Conservation (phyloP, 2,113 vertebrate species). For the Podocnemis expansa region DNA sequence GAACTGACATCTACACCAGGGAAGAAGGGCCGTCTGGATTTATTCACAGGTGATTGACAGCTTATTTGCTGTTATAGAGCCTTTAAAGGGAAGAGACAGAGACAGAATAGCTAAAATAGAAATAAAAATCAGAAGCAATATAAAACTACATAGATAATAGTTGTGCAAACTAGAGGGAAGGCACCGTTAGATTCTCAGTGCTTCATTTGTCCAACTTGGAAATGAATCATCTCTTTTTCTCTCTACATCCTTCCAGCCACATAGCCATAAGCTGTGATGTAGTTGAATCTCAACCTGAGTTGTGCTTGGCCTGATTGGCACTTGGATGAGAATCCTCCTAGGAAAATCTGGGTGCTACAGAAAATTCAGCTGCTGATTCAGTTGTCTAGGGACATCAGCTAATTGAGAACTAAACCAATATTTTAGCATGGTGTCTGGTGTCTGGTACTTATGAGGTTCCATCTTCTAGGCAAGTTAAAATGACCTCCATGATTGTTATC, state of each 20-base stretch:
- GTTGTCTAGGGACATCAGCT: neutral
- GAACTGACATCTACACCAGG: neutral
- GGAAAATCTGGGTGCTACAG: neutral
- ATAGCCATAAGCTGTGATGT: neutral
- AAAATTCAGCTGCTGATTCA: accelerated
- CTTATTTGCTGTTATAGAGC: accelerated
- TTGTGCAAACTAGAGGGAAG: neutral
- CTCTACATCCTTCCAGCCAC: neutral
- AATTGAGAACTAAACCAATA: neutral
- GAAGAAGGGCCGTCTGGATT: neutral
- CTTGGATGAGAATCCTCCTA: neutral
- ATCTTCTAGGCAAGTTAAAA: constrained; percentile 53
- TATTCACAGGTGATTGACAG: neutral
- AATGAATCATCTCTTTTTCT: neutral
- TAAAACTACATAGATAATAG: neutral
- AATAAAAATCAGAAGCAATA: accelerated
- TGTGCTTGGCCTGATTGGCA: neutral
- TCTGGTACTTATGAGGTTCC: constrained; percentile 16
- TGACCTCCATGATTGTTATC: constrained; percentile 29
- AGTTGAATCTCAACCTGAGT: neutral
- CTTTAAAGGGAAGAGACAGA: neutral
- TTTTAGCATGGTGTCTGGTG: neutral
- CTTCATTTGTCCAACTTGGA: neutral
- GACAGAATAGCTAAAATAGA: neutral
- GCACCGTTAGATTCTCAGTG: neutral